Evolutionary conservation across 2,797 vertebrate genomes (phyloP).

Genomic region (Lepus townsendii): DNA sequence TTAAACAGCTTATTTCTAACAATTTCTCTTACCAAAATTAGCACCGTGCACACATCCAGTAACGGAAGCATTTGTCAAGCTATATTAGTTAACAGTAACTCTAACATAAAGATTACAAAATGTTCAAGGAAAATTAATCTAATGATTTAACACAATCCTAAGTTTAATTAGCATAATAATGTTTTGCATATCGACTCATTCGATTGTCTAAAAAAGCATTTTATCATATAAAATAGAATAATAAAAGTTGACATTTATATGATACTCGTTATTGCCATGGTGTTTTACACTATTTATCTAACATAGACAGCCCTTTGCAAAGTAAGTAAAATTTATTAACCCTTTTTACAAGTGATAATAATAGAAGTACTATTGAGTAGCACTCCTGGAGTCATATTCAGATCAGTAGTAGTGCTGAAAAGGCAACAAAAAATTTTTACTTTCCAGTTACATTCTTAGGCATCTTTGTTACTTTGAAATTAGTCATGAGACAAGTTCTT

Average conservation of each 20-base stretch:
- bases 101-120: constrained; percentile 64
- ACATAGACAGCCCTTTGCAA: not conserved
- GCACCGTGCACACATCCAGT: constrained; percentile 13
- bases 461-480: constrained; percentile 29
- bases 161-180: constrained; percentile 75
- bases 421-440: not conserved
- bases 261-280: constrained; percentile 1
- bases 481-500: not conserved
- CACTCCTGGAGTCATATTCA: constrained; percentile 6
- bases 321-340: constrained; percentile 13
- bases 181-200: constrained; percentile 58
- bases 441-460: constrained; percentile 21
- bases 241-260: constrained; percentile 48
- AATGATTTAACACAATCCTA: constrained; percentile 63
- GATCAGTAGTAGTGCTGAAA: not conserved
- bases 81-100: constrained; percentile 67
- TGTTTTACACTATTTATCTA: constrained; percentile 61
- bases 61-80: constrained; percentile 74
- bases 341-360: constrained; percentile 63
- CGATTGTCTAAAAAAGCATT: constrained; percentile 65
- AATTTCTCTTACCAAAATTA: constrained; percentile 74
- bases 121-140: constrained; percentile 72
- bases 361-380: constrained; percentile 49
- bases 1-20: constrained; percentile 70
- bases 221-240: constrained; percentile 69